Base-by-base conservation (phyloP, 2,888 invertebrate genomes). In the Bellardia pandia region DNA sequence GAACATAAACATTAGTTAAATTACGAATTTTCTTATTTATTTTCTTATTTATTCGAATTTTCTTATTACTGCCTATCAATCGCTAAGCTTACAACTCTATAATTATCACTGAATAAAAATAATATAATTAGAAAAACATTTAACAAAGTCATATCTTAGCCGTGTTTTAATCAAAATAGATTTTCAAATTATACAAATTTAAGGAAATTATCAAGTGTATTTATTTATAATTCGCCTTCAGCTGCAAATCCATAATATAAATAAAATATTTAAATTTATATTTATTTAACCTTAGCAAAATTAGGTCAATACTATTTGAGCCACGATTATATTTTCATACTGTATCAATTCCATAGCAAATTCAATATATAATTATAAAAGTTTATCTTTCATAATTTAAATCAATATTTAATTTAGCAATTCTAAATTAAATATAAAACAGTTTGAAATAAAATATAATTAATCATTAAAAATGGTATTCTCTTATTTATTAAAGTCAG, bases 391-490 rank as follows among this genome's bases (percentile, higher is more conserved):
- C 11, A 56, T 45, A n/a, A 53, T n/a, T 72, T 14, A 66, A 84
- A 53, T 45, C 40, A 60, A 68, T 72, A 79, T 64, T 62, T 23
- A 79, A 62, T 79, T 60, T 60, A 23, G n/a, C 69, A 71, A 79
- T 71, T 74, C 62, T 13, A 16, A 58, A 45, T 23, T 3, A 23
- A 33, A 58, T 40, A 79, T 16, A 53, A 30, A 62, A 14, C 3
- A 16, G 5, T 16, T 42, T 74, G 33, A n/a, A 33, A 51, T 5
- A 68, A 48, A 23, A 45, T 48, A 6, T 40, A 58, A 84, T 66
- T 64, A 78, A 84, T 84, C 78, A 77, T 77, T 53, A 40, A 23
- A 62, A 72, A 2, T 48, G 23, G 51, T 51, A 51, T 77, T 37
- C 45, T 64, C 30, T 30, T 23, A 3, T 23, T 9, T 56, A 16